Evolutionary conservation across 2,888 invertebrate genomes (phyloP), one percentile per base, ranked within the genome.

Genomic region (Synergus itoensis): DNA sequence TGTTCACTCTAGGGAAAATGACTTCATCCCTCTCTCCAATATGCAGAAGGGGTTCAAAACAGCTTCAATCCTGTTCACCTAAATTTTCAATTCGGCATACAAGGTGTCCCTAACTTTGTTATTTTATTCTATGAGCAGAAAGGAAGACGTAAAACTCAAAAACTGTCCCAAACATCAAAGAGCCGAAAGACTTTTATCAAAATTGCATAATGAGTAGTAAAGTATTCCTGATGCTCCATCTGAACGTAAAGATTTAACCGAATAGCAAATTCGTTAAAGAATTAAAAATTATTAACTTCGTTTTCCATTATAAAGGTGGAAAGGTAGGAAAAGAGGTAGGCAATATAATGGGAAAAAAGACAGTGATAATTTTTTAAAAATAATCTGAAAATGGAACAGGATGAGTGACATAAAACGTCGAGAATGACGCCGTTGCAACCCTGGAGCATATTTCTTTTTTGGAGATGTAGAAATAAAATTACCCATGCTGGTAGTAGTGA

Each of bases 391-490:
- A 80, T 77, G 82, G 78, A 64, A 64, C 11, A 16, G 67, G 78
- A 79, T 45, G 21, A 43, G 12, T 67, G 43, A 43, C 4, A 28
- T 28, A 21, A 21, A 67, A 21, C 7, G 8, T 12, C 16, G 18
- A 45, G n/a, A 14, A 12, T 16, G n/a, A 28, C 28, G 14, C 45
- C 9, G 45, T 28, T 67, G 14, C 8, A 5, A 16, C 11, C 14
- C 8, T 14, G 14, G 14, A 12, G 21, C 28, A 28, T 69, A 69
- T 80, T 84, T 83, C 85, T 85, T 85, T 87, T 83, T 85, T 16
- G 77, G 78, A 77, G 77, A 76, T 82, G 81, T 85, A 83, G 84
- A 84, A 83, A 82, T 83, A 84, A 85, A 84, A 87, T 84, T 81
- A 83, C 43, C 45, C 28, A 16, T 8, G 45, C 45, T 65, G n/a